Conservation (phyloP, 2,888 invertebrate genomes). For the Clusia tigrina region DNA sequence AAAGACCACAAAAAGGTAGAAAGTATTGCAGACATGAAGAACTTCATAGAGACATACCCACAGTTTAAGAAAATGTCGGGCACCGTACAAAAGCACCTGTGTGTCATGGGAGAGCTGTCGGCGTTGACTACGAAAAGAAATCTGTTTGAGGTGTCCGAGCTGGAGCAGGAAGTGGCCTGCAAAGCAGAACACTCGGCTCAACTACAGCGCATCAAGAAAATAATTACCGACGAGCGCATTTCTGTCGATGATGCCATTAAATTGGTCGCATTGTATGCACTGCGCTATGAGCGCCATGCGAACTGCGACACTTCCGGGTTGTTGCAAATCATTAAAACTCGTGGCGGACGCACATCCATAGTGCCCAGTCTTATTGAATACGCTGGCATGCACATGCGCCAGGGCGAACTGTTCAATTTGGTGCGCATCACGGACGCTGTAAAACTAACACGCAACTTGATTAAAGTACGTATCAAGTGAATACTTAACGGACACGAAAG, state of each 20-base stretch:
- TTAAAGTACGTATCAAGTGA: constrained; percentile 56
- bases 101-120: constrained; percentile 94
- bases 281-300: constrained; percentile 91
- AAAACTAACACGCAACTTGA: constrained; percentile 71
- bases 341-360: constrained; percentile 74
- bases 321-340: constrained; percentile 75
- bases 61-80: constrained; percentile 97
- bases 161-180: constrained; percentile 93
- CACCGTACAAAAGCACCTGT: constrained; percentile 97
- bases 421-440: constrained; percentile 91
- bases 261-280: constrained; percentile 90
- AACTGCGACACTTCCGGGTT: constrained; percentile 83
- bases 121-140: constrained; percentile 78
- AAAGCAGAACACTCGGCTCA: constrained; percentile 84
- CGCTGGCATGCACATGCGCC: constrained; percentile 82
- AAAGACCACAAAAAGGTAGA: constrained; percentile 77
- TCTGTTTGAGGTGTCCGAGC: constrained; percentile 89
- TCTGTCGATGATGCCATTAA: constrained; percentile 83
- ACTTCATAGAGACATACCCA: constrained; percentile 97
- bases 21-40: constrained; percentile 98
- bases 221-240: constrained; percentile 77
- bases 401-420: constrained; percentile 86
- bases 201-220: constrained; percentile 78
- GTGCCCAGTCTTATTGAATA: constrained; percentile 79
- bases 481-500: too few species aligned